A percentile compares a stretch with the other conserved stretches of the same genome.
phyloP scores from a whole-genome alignment of 2,797 vertebrate species.

The Sebastes wilsoni region DNA sequence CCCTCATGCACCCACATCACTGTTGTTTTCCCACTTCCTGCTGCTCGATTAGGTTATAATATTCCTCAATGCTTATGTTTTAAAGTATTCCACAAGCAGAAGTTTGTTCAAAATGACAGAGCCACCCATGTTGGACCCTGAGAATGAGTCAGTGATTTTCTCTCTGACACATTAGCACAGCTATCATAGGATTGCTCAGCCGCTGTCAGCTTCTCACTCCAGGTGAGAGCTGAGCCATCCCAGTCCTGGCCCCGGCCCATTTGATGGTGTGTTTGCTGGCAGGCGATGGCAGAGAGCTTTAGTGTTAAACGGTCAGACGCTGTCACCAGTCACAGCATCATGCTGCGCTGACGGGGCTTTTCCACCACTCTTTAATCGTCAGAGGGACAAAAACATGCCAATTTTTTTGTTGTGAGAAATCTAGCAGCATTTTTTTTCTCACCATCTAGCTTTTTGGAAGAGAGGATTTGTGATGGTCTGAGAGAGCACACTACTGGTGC shows the following conservation, averaged over 20 bases:
- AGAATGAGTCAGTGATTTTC: constrained; percentile 41
- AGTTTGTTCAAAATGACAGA: neutral
- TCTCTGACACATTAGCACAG: constrained; percentile 31
- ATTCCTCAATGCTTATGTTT: neutral
- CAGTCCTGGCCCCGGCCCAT: constrained; percentile 39
- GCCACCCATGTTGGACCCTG: neutral
- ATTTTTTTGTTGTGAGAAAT: constrained; percentile 23
- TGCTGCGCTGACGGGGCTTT: constrained; percentile 50
- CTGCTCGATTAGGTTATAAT: neutral
- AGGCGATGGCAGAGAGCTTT: constrained; percentile 35
- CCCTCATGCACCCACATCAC: constrained; percentile 5
- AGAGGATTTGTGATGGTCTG: constrained; percentile 25
- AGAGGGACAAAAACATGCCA: constrained; percentile 19
- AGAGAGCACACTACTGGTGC: neutral
- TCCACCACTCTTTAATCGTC: constrained; percentile 57
- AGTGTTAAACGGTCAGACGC: constrained; percentile 52
- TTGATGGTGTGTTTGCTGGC: constrained; percentile 54
- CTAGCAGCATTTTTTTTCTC: neutral
- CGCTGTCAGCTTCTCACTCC: constrained; percentile 52
- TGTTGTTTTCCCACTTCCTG: constrained; percentile 16
- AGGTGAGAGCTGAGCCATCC: constrained; percentile 54
- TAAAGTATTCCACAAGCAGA: neutral
- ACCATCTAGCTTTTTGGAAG: neutral
- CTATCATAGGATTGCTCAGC: constrained; percentile 45
- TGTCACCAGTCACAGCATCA: constrained; percentile 50